Base-by-base conservation (phyloP, 2,113 vertebrate genomes). In the Mugil cephalus region DNA sequence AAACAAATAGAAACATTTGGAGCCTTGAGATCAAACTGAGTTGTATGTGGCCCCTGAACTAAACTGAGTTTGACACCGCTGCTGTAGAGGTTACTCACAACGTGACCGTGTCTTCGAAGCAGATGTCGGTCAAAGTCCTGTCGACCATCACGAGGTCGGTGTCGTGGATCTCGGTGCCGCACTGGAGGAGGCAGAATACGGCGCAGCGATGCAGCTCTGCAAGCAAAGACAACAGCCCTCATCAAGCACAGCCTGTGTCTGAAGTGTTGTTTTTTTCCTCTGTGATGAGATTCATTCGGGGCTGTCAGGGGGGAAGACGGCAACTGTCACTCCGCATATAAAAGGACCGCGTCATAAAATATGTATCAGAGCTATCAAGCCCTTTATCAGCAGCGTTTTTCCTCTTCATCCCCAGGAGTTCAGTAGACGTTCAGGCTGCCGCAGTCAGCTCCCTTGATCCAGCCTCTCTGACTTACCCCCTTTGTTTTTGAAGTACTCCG, bases 401-500 rank as follows among this genome's bases (percentile, higher is more conserved):
- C 8, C 1, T 35, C 55, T 36, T 15, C 1, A 12, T 46, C 8
- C n/a, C 9, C 4, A 30, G 24, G 24, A 1, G 39, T 3, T 50
- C 17, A 54, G 8, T 1, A 5, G 17, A 17, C n/a, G 17, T 15
- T 45, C 4, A 24, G 12, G 42, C 36, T 7, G 9, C 1, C 21
- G 35, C 14, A 30, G 19, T 46, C 24, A 40, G 18, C 12, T n/a
- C 30, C 18, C 14, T 36, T 70, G 13, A 30, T 12, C 13, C 0
- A 54, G 45, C 10, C 4, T 10, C 10, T 39, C n/a, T 12, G 8
- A 51, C 93, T 93, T 55, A 96, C 97, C 96, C 36, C 96, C 96
- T 90, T 97, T 98, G 90, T 98, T 97, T 91, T 95, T 96, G 91
- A 98, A 98, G 88, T 98, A 96, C 66, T 98, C 96, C 0, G 96